Conservation (phyloP, 2,113 vertebrate species). For the Lamprologus sp. region DNA sequence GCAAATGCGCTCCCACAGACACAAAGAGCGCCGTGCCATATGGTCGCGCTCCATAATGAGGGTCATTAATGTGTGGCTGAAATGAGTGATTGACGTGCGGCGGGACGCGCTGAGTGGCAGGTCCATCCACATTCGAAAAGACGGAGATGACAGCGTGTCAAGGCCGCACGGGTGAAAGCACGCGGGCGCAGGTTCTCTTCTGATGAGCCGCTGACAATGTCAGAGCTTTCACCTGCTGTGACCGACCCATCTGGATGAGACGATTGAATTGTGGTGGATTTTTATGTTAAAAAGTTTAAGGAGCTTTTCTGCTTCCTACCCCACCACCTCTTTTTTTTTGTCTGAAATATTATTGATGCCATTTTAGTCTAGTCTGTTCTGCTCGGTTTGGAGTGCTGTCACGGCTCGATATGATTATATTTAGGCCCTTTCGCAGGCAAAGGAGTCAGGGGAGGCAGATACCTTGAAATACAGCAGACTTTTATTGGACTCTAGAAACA, state of each 20-base stretch:
- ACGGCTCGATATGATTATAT: conserved; percentile 42
- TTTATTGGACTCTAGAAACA: background rate
- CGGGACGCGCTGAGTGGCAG: conserved; percentile 35
- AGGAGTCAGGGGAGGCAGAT: background rate
- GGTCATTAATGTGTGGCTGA: conserved; percentile 41
- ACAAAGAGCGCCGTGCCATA: conserved; percentile 18
- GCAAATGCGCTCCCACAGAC: background rate
- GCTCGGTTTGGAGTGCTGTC: conserved; percentile 48
- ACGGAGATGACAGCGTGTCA: conserved; percentile 1
- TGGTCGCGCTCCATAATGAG: conserved; percentile 48
- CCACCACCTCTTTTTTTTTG: background rate
- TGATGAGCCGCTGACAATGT: conserved; percentile 1
- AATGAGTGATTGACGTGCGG: conserved; percentile 53
- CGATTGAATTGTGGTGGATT: conserved; percentile 19
- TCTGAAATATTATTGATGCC: conserved; percentile 3
- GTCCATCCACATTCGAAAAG: conserved; percentile 4
- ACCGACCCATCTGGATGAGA: background rate
- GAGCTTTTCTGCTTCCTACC: background rate
- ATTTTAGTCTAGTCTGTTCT: conserved; percentile 19
- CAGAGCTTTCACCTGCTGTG: conserved; percentile 21
- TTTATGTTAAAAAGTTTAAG: conserved; percentile 26
- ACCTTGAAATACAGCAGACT: background rate
- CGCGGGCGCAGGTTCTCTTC: background rate
- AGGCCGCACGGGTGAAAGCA: background rate
- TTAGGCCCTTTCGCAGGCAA: background rate